These are phyloP conservation scores for Fulica atra DNA, from an alignment of 2,113 vertebrate genomes.

Conservation along the genomic window DNA sequence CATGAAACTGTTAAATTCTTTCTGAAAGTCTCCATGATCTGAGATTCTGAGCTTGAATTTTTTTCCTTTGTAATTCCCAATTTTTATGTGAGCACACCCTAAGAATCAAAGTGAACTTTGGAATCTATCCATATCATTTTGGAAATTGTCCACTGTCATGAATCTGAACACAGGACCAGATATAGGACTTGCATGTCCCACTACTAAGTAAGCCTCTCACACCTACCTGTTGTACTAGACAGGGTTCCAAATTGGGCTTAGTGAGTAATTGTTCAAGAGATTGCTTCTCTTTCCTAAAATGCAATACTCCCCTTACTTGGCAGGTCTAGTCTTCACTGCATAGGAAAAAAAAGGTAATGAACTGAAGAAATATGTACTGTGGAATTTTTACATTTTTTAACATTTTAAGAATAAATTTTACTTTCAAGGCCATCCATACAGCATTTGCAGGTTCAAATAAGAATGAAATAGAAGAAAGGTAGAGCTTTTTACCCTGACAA, in stretches of 20 bases:
- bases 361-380: not conserved
- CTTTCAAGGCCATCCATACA: not conserved
- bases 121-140: not conserved
- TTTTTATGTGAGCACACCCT: not conserved
- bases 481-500: not conserved
- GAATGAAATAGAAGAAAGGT: not conserved
- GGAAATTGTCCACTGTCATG: not conserved
- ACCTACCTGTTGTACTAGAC: accelerated
- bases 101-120: not conserved
- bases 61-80: not conserved
- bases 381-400: not conserved
- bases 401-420: not conserved
- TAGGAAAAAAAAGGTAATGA: not conserved
- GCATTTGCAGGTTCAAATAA: accelerated
- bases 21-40: not conserved
- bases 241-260: not conserved
- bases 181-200: not conserved
- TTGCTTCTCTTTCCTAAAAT: not conserved
- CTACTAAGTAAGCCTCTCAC: not conserved
- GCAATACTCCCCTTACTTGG: not conserved
- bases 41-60: not conserved
- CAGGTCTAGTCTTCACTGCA: not conserved
- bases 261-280: not conserved
- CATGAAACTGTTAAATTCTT: not conserved
- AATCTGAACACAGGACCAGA: too few relatives aligned